Evolutionary conservation across 1,140 invertebrate genomes (phyloP).

Genomic region (Bombus sibiricus): DNA sequence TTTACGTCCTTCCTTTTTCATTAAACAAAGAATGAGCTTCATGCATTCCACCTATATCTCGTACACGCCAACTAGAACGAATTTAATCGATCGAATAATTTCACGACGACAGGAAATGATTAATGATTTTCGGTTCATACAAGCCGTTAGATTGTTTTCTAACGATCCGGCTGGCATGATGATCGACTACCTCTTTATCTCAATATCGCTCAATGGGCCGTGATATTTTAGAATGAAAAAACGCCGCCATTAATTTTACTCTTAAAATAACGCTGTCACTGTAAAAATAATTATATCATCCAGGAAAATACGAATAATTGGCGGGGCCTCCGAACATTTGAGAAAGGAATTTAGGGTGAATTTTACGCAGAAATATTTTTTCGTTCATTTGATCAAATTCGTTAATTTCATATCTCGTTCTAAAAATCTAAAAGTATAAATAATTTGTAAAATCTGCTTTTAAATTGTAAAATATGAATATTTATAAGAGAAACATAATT

Average conservation of each 20-base stretch:
- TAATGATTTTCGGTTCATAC: constrained; percentile 41
- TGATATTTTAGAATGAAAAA: constrained; percentile 43
- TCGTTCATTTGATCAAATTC: neutral
- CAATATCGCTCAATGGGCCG: constrained; percentile 45
- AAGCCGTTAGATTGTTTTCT: constrained; percentile 49
- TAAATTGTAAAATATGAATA: too few relatives aligned
- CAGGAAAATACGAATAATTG: neutral
- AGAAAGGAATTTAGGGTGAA: neutral
- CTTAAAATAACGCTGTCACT: constrained; percentile 16
- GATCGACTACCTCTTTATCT: constrained; percentile 49
- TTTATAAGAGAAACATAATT: neutral
- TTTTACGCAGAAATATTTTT: neutral
- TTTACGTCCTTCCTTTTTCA: neutral
- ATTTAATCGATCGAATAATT: constrained; percentile 55
- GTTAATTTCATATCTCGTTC: neutral
- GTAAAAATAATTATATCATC: constrained; percentile 2
- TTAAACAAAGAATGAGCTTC: neutral
- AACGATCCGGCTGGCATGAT: constrained; percentile 43
- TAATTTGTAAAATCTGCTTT: too few relatives aligned
- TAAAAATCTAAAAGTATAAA: neutral
- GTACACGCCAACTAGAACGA: neutral
- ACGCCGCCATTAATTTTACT: constrained; percentile 26
- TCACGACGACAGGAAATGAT: constrained; percentile 34
- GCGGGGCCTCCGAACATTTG: neutral
- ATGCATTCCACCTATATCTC: neutral